A percentile compares a stretch with the other conserved stretches of the same genome.
These are phyloP conservation scores for Dendrocincla tyrannina DNA, from an alignment of 2,797 vertebrate species.

Conservation along the genomic window DNA sequence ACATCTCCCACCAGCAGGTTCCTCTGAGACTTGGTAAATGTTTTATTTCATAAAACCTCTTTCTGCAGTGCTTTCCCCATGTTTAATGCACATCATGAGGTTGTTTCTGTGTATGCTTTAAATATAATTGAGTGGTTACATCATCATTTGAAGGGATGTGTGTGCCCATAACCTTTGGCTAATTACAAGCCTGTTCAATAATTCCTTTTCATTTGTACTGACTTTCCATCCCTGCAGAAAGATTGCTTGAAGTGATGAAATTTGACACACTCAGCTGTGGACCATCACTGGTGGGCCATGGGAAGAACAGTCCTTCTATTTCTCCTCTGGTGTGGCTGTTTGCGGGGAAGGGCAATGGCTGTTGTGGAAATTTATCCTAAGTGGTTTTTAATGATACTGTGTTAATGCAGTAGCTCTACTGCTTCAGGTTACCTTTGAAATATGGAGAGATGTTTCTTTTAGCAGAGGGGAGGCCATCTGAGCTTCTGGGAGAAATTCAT, in stretches of 20 bases:
- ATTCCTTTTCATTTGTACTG: neutral
- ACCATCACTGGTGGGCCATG: neutral
- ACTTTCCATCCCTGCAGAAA: neutral
- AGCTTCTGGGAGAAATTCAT: neutral
- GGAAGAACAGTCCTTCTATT: neutral
- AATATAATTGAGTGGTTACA: neutral
- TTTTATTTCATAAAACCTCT: neutral
- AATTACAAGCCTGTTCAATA: neutral
- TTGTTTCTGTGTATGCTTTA: neutral
- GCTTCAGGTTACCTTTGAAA: neutral
- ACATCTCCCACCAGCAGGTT: neutral
- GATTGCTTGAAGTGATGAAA: neutral
- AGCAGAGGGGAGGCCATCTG: rapidly evolving
- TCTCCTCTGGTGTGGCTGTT: neutral
- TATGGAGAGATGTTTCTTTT: neutral
- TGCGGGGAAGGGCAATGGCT: neutral
- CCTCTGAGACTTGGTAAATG: neutral
- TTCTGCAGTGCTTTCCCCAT: neutral
- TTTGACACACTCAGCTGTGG: neutral
- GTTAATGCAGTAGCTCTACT: neutral
- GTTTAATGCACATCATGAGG: neutral
- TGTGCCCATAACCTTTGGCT: neutral
- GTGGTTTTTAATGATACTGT: neutral
- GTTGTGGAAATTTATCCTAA: neutral
- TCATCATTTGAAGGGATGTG: neutral